These are phyloP conservation scores for Silurus meridionalis DNA, from an alignment of 2,113 vertebrate genomes.

Conservation along the genomic window DNA sequence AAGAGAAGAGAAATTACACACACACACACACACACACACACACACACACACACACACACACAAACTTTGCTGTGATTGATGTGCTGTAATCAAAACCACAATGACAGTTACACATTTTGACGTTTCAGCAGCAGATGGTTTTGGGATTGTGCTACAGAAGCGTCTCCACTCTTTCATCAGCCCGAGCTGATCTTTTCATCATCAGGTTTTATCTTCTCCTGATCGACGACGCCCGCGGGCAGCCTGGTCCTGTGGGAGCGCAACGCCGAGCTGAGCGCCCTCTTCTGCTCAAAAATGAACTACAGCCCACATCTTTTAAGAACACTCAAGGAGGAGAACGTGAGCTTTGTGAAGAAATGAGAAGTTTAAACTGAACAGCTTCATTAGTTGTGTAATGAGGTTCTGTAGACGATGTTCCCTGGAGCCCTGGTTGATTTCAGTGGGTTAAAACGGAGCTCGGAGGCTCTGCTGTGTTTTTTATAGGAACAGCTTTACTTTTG, in stretches of 20 bases:
- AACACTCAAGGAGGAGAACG: not conserved
- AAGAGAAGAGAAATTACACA: too few species aligned
- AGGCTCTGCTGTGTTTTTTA: too few species aligned
- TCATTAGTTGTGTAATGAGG: not conserved
- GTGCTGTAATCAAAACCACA: not conserved
- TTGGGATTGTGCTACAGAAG: not conserved
- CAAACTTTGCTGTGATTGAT: not conserved
- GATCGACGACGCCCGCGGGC: not conserved
- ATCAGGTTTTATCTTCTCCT: not conserved
- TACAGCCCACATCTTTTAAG: not conserved
- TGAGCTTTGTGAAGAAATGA: not conserved
- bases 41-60: too few species aligned
- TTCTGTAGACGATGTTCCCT: too few species aligned
- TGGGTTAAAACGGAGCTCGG: too few species aligned
- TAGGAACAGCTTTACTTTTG: too few species aligned
- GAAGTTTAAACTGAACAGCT: not conserved
- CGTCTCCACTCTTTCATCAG: not conserved
- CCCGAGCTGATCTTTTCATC: not conserved
- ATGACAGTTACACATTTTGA: not conserved
- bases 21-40: too few species aligned
- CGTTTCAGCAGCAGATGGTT: not conserved
- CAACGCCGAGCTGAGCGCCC: slow-evolving; percentile 14
- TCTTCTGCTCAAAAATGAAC: slow-evolving; percentile 28
- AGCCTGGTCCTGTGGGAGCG: not conserved
- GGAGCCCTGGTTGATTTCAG: too few species aligned